Conservation (phyloP, 2,113 vertebrate species). For the Ophthalmolycus amberensis region DNA sequence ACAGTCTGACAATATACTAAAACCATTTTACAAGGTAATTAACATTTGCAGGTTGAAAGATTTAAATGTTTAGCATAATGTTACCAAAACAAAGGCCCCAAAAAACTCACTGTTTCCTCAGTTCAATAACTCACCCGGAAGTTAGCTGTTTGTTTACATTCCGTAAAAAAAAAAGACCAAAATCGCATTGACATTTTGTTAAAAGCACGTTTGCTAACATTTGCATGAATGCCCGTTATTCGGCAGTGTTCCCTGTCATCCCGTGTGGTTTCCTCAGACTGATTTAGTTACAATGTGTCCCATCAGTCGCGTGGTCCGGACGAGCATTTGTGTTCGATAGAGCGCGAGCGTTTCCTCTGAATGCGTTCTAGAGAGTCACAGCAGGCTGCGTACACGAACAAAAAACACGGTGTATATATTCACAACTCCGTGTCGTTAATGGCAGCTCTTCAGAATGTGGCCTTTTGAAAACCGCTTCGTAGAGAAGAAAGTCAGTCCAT, state of each 20-base stretch:
- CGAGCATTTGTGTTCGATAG: too few species aligned
- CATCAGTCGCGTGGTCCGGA: neutral
- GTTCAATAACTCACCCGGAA: neutral
- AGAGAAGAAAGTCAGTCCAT: constrained; percentile 1
- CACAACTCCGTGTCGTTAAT: too few species aligned
- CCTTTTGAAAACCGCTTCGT: neutral
- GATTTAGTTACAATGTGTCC: neutral
- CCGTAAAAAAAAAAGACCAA: too few species aligned
- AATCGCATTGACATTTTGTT: neutral
- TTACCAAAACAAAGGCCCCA: neutral
- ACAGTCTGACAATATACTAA: neutral
- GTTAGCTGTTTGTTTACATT: neutral
- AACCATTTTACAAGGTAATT: neutral
- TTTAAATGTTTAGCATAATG: neutral
- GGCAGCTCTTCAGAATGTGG: neutral
- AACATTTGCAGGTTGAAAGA: neutral
- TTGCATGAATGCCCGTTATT: neutral
- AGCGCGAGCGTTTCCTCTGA: neutral
- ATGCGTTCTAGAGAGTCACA: too few species aligned
- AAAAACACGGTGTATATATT: too few species aligned
- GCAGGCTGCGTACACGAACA: too few species aligned
- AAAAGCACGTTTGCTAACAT: neutral
- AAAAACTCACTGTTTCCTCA: neutral
- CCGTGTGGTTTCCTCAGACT: neutral
- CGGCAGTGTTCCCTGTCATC: too few species aligned